Conservation (phyloP, 2,113 vertebrate species). For the Chloropsis hardwickii region DNA sequence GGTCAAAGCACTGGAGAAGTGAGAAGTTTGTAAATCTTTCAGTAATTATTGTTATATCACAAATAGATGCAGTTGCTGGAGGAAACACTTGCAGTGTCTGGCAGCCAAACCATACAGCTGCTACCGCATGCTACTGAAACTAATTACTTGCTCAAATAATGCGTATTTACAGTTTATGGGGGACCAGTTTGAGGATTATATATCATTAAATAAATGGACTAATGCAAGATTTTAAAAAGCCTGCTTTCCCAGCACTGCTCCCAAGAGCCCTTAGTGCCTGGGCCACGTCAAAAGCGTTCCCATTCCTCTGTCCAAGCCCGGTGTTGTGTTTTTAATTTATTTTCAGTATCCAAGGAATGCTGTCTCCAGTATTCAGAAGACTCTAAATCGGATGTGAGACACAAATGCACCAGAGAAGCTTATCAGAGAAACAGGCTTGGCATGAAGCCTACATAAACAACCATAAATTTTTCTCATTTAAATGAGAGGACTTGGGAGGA, state of each 20-base stretch:
- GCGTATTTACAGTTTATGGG: constrained; percentile 1
- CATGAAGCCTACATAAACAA: constrained; percentile 51
- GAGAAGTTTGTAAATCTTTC: not conserved
- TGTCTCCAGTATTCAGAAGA: constrained; percentile 75
- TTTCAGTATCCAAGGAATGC: constrained; percentile 84
- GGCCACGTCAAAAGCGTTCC: constrained; percentile 45
- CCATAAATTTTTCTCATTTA: constrained; percentile 35
- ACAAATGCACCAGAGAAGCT: constrained; percentile 74
- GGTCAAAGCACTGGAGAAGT: not conserved
- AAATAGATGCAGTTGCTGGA: not conserved
- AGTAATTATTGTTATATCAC: not conserved
- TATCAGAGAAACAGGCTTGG: constrained; percentile 74
- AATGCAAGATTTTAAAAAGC: not conserved
- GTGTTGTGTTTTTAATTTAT: constrained; percentile 84
- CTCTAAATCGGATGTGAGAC: constrained; percentile 72
- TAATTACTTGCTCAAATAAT: constrained; percentile 35
- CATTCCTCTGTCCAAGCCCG: constrained; percentile 75
- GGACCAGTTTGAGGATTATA: constrained; percentile 15
- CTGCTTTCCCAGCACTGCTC: constrained; percentile 34
- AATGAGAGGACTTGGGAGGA: not conserved
- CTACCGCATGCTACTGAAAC: constrained; percentile 27
- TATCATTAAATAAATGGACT: not conserved
- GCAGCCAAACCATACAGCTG: constrained; percentile 3
- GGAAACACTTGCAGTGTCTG: not conserved
- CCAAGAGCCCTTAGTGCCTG: constrained; percentile 33